These are phyloP conservation scores for Leptopilina clavipes DNA, from an alignment of 1,140 invertebrate species.

Conservation along the genomic window DNA sequence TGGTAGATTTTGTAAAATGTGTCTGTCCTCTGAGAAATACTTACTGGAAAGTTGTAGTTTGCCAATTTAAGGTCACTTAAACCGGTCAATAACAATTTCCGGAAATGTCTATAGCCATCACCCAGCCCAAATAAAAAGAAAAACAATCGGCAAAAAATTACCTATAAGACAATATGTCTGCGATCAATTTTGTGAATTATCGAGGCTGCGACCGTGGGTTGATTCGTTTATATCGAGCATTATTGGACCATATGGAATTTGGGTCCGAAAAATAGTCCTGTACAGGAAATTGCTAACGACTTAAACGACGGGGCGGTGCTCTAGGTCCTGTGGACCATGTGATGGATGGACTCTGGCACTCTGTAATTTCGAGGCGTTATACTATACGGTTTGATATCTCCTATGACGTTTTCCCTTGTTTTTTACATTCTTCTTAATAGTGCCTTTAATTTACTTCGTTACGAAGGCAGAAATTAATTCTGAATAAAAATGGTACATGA, in stretches of 20 bases:
- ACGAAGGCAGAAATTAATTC: not conserved
- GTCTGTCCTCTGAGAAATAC: no score
- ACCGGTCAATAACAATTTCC: no score
- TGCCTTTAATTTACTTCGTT: not conserved
- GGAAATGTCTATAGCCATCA: no score
- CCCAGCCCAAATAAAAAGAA: slow-evolving; percentile 1
- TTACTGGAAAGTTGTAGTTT: no score
- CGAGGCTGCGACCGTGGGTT: slow-evolving; percentile 30
- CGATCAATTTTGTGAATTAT: slow-evolving; percentile 54
- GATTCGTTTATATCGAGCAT: slow-evolving; percentile 64
- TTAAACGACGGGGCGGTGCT: slow-evolving; percentile 73
- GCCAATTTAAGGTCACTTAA: no score
- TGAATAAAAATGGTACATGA: no score
- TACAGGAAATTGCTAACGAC: slow-evolving; percentile 76
- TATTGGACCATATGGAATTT: slow-evolving; percentile 74
- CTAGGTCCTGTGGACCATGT: slow-evolving; percentile 60
- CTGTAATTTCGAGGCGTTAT: slow-evolving; percentile 75
- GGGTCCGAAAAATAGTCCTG: slow-evolving; percentile 69
- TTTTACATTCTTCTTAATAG: not conserved
- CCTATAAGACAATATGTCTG: slow-evolving; percentile 47
- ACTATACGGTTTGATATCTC: slow-evolving; percentile 53
- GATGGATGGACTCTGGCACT: slow-evolving; percentile 71
- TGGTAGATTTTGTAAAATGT: no score
- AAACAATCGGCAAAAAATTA: slow-evolving; percentile 49
- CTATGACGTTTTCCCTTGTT: not conserved